Evolutionary conservation across 2,888 invertebrate genomes (phyloP).

Genomic region (Apeira syringaria): DNA sequence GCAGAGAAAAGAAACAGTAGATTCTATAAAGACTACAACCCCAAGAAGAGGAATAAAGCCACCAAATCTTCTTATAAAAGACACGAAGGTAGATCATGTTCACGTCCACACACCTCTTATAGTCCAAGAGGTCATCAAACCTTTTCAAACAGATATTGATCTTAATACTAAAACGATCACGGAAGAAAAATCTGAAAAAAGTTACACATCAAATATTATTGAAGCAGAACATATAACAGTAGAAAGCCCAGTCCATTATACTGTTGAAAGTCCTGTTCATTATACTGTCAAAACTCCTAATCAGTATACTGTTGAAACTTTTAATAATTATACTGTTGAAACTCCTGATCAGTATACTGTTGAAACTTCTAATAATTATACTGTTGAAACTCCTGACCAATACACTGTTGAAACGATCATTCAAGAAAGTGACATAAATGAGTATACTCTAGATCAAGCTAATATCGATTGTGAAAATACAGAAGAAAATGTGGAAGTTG

Average conservation of each 20-base stretch:
- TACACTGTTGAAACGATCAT: conserved; percentile 11
- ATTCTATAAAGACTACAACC: conserved; percentile 13
- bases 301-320: no score
- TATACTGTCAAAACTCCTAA: no score
- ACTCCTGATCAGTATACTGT: no score
- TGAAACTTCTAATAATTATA: no score
- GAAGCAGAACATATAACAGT: conserved; percentile 19
- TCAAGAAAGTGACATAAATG: conserved; percentile 1
- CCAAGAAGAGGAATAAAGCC: conserved; percentile 24
- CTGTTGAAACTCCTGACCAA: no score
- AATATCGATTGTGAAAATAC: conserved; percentile 3
- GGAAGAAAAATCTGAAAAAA: conserved; percentile 16
- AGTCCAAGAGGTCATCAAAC: conserved; percentile 51
- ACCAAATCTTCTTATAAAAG: conserved; percentile 24
- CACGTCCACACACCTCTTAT: conserved; percentile 47
- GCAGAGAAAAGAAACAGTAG: conserved; percentile 37
- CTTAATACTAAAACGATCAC: conserved; percentile 11
- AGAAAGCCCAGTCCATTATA: conserved; percentile 15
- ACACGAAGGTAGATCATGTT: conserved; percentile 18
- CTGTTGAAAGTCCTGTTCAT: no score
- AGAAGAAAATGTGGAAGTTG: not conserved
- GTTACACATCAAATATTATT: conserved; percentile 5
- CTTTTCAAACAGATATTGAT: conserved; percentile 21
- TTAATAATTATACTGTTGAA: no score
- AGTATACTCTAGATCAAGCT: not conserved